Conservation (phyloP, 2,113 vertebrate species). For the Datnioides undecimradiatus region DNA sequence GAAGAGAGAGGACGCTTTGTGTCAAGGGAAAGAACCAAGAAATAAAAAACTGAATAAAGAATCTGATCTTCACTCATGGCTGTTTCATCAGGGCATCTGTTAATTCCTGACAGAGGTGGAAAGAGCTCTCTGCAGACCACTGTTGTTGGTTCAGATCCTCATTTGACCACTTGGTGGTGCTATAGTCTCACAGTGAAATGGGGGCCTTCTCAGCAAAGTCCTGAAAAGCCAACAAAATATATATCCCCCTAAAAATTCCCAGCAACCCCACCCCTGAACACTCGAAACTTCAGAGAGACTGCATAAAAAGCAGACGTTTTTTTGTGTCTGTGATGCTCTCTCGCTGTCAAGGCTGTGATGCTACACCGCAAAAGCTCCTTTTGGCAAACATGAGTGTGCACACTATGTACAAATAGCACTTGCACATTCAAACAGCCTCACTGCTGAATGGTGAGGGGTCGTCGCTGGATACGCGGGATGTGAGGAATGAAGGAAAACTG, state of each 20-base stretch:
- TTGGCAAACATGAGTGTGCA: slow-evolving; percentile 67
- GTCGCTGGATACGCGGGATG: slow-evolving; percentile 26
- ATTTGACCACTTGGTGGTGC: slow-evolving; percentile 79
- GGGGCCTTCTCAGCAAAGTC: slow-evolving; percentile 59
- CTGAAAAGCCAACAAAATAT: slow-evolving; percentile 62
- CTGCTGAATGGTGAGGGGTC: slow-evolving; percentile 47
- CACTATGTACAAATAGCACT: slow-evolving; percentile 68
- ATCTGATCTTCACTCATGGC: slow-evolving; percentile 60
- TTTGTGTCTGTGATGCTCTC: slow-evolving; percentile 49
- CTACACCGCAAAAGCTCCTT: slow-evolving; percentile 70
- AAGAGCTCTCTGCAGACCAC: slow-evolving; percentile 32
- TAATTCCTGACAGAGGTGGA: slow-evolving; percentile 65
- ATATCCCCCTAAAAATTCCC: slow-evolving; percentile 37
- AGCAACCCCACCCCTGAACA: slow-evolving; percentile 41
- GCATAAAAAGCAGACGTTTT: slow-evolving; percentile 61
- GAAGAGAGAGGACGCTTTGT: slow-evolving; percentile 1
- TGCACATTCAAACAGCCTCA: slow-evolving; percentile 64
- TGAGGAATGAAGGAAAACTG: slow-evolving; percentile 31
- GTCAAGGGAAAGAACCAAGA: not conserved
- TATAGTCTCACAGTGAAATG: slow-evolving; percentile 83
- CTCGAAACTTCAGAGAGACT: slow-evolving; percentile 65
- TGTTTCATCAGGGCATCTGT: slow-evolving; percentile 54
- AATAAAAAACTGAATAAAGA: not conserved
- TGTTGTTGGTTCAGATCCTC: slow-evolving; percentile 50
- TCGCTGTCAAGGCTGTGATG: slow-evolving; percentile 66